A percentile compares a stretch with the other conserved stretches of the same genome.
These are phyloP conservation scores for Thrips palmi DNA, from an alignment of 1,140 invertebrate species.

Conservation along the genomic window DNA sequence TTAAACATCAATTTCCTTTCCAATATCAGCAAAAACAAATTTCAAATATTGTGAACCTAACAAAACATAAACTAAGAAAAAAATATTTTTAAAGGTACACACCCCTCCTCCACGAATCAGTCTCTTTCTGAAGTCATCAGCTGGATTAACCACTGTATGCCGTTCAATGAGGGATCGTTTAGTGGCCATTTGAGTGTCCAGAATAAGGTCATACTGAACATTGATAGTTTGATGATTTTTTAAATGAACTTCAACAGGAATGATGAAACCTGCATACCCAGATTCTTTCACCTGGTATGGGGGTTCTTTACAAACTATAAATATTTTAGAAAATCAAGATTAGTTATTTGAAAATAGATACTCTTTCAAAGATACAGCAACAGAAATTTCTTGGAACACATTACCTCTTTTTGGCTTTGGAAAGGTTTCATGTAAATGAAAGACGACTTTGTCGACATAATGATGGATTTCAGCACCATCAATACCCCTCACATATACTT, in stretches of 20 bases:
- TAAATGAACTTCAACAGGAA: conserved; percentile 81
- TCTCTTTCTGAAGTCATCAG: conserved; percentile 74
- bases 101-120: conserved; percentile 74
- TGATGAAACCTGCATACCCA: conserved; percentile 83
- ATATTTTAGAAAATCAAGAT: conserved; percentile 15
- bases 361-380: neutral
- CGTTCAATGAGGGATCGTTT: too few species aligned
- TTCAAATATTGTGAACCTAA: neutral
- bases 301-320: conserved; percentile 68
- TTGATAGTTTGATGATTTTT: conserved; percentile 44
- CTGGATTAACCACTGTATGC: conserved; percentile 62
- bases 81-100: conserved; percentile 18
- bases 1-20: too few species aligned
- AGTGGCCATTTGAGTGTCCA: too few species aligned
- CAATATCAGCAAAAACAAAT: too few species aligned
- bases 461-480: conserved; percentile 70
- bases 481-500: conserved; percentile 79
- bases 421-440: conserved; percentile 81
- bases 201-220: conserved; percentile 70
- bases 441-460: conserved; percentile 90
- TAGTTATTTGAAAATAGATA: neutral
- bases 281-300: conserved; percentile 83
- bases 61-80: conserved; percentile 1
- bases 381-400: conserved; percentile 11
- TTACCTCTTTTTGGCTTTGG: conserved; percentile 71